Base-by-base conservation (phyloP, 2,113 vertebrate genomes). In the Psittacus erithacus region DNA sequence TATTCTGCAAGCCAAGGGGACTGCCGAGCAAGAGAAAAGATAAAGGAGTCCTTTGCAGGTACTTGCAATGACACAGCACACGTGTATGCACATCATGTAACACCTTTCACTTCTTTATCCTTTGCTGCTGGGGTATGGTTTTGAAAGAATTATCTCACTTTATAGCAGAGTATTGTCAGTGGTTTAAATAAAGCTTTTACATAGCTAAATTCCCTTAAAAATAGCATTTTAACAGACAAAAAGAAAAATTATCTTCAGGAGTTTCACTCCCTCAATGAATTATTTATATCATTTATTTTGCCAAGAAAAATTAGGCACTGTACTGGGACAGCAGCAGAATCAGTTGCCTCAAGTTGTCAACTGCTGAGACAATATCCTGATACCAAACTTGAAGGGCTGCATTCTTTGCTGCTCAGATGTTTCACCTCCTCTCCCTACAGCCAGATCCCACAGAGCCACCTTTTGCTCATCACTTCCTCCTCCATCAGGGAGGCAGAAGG, bases 141-240 rank as follows among this genome's bases (percentile, higher is more conserved):
- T 86, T 70, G 88, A 95, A 95, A 47, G 64, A 94, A 94, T 90
- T 94, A 83, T 83, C 75, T 64, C 68, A 46, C 64, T 92, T 86
- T 35, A 43, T 77, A 88, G 43, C 67, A 85, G 29, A 93, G 71
- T 28, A 69, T 70, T 90, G 79, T 60, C 14, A 3, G 76, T 44
- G 60, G 35, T 92, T 92, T 92, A 86, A 77, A 46, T 27, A 59
- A 88, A 55, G 46, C 41, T 84, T 80, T 86, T 60, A 47, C 25
- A 11, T 31, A 68, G 60, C 53, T 86, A 5, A 88, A 24, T 15
- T 95, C 12, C 33, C n/a, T 60, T 49, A 65, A 85, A 90, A 92
- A 86, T 23, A 95, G 12, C 31, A 55, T 57, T 76, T 52, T 76
- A 85, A 85, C 29, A 38, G 39, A n/a, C 2, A 3, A 1, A 1